These are phyloP conservation scores for Temnopleurus reevesii DNA, from an alignment of 53 echinoderm and acorn worm genomes.

Conservation along the genomic window DNA sequence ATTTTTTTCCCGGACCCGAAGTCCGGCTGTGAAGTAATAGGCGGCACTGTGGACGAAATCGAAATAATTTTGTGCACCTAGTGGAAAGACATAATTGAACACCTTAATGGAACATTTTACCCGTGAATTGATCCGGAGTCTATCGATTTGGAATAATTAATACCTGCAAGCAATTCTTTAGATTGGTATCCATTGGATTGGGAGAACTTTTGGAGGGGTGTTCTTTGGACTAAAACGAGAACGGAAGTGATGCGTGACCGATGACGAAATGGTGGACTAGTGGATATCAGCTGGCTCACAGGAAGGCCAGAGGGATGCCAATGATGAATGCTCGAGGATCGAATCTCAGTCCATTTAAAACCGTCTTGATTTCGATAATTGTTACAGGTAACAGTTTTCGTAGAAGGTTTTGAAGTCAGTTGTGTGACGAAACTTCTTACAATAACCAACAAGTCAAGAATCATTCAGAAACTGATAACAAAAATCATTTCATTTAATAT, in stretches of 20 bases:
- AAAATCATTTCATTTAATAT: no score
- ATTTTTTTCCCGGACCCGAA: background rate
- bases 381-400: background rate
- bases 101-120: background rate
- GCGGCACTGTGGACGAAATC: background rate
- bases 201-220: background rate
- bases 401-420: no score
- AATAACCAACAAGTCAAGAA: no score
- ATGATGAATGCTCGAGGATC: background rate
- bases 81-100: background rate
- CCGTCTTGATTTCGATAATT: background rate
- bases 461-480: no score
- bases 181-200: background rate
- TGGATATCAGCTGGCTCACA: background rate
- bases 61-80: background rate
- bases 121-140: no score
- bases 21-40: no score
- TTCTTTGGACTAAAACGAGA: background rate
- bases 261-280: constrained; percentile 15
- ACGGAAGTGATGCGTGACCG: background rate
- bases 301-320: background rate
- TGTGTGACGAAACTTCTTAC: no score
- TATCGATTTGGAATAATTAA: no score
- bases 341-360: background rate
- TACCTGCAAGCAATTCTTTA: no score